A percentile compares a stretch with the other conserved stretches of the same genome.
Evolutionary conservation across 2,113 vertebrate species (phyloP).

Genomic region (Himantopus leucocephalus): DNA sequence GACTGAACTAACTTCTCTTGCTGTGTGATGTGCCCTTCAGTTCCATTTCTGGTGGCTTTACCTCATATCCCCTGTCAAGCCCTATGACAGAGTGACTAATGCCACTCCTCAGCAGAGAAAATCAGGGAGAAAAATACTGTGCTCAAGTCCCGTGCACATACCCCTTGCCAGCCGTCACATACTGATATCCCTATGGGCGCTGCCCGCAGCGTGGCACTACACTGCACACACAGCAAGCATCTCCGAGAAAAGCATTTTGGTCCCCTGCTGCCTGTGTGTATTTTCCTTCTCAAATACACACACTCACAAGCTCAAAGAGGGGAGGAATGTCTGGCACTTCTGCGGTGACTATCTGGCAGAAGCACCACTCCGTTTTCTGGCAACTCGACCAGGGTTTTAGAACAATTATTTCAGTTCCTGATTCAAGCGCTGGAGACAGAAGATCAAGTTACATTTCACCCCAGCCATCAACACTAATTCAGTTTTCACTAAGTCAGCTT

Average conservation of each 20-base stretch:
- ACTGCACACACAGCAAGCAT: background rate
- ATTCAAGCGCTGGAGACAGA: slow-evolving; percentile 10
- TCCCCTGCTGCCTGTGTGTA: background rate
- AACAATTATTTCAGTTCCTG: slow-evolving; percentile 65
- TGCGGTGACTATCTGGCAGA: slow-evolving; percentile 57
- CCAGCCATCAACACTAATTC: slow-evolving; percentile 50
- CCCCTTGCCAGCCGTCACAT: background rate
- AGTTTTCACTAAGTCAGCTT: slow-evolving; percentile 63
- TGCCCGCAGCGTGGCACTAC: accelerated
- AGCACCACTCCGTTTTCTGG: slow-evolving; percentile 8
- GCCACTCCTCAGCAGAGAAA: background rate
- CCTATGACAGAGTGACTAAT: background rate
- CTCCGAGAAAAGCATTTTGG: background rate
- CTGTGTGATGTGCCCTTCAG: background rate
- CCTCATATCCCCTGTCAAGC: background rate
- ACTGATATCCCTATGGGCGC: accelerated
- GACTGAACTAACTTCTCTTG: background rate
- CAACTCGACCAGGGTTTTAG: slow-evolving; percentile 23
- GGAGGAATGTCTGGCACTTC: slow-evolving; percentile 61
- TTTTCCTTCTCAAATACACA: background rate
- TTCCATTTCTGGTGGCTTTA: background rate
- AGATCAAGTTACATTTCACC: slow-evolving; percentile 56
- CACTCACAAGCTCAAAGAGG: background rate
- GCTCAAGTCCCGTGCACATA: background rate
- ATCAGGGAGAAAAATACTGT: background rate